Evolutionary conservation across 1,140 invertebrate genomes (phyloP), one percentile per base, ranked within the genome.

Genomic region (Polyergus mexicanus): DNA sequence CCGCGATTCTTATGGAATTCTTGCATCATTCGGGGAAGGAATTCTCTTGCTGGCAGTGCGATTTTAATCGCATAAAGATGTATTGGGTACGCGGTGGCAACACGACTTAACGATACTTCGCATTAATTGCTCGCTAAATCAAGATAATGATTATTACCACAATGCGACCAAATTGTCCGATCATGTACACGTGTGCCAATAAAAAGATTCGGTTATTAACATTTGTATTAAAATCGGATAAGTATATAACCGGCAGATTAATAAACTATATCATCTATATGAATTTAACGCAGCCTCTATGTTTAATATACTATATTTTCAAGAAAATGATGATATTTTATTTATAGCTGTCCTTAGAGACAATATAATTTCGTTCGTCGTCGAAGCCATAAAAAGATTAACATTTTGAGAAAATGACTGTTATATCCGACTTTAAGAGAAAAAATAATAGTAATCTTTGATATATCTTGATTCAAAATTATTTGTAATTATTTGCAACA

Each of bases 1-100:
- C n/a, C 38, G 32, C 32, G 84, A 89, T 90, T 58, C 78, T 90
- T 90, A 90, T 90, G 88, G 88, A 38, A 78, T 85, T 86, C 76
- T 90, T 87, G 88, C 81, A 80, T 84, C 83, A 84, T 78, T 41
- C 35, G 35, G 10, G 41, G 16, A 41, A 83, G 44, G 56, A 69
- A 62, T 85, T 85, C 65, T 81, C 75, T 58, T 54, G 47, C 41
- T 63, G 54, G 47, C 54, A 80, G 1, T 25, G 86, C 76, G 88
- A 90, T 77, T 89, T 89, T 87, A 90, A 90, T 89, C 88, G 56
- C 81, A 65, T 83, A 38, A 22, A 44, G 63, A 58, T 41, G 63
- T 54, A n/a, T 25, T 44, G 68, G 28, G 7, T 60, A 44, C 58
- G 63, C 58, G 25, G 16, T 54, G 8, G 56, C 68, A 47, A 68